These are phyloP conservation scores for Rhinatrema bivittatum DNA, from an alignment of 2,797 vertebrate species.

Conservation along the genomic window DNA sequence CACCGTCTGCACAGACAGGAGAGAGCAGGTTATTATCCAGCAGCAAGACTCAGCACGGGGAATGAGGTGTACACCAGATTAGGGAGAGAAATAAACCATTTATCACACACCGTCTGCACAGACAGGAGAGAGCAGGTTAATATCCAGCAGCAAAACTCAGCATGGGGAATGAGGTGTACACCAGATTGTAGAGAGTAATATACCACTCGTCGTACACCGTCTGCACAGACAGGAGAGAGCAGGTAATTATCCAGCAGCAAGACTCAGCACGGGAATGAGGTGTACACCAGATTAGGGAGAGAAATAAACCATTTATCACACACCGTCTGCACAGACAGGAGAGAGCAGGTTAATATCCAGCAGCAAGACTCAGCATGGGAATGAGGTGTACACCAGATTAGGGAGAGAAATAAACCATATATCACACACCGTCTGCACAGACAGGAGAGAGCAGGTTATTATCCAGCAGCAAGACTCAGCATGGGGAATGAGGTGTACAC, in stretches of 20 bases:
- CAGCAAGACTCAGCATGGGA: constrained; percentile 87
- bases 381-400: constrained; percentile 86
- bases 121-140: no score
- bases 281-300: constrained; percentile 84
- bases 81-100: constrained; percentile 62
- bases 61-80: constrained; percentile 88
- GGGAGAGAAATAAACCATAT: constrained; percentile 63
- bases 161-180: constrained; percentile 86
- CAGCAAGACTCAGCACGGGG: constrained; percentile 80
- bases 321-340: constrained; percentile 61
- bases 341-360: no score
- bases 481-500: constrained; percentile 86
- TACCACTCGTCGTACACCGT: constrained; percentile 83
- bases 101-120: constrained; percentile 81
- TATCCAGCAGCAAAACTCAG: no score
- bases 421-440: constrained; percentile 79
- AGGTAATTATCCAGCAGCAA: no score
- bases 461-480: no score
- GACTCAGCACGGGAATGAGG: constrained; percentile 84
- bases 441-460: no score
- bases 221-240: constrained; percentile 45
- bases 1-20: constrained; percentile 61
- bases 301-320: constrained; percentile 72
- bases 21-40: no score
- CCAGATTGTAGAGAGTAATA: constrained; percentile 67